Base-by-base conservation (phyloP, 2,888 invertebrate species). In the Synanthedon andrenaeformis region DNA sequence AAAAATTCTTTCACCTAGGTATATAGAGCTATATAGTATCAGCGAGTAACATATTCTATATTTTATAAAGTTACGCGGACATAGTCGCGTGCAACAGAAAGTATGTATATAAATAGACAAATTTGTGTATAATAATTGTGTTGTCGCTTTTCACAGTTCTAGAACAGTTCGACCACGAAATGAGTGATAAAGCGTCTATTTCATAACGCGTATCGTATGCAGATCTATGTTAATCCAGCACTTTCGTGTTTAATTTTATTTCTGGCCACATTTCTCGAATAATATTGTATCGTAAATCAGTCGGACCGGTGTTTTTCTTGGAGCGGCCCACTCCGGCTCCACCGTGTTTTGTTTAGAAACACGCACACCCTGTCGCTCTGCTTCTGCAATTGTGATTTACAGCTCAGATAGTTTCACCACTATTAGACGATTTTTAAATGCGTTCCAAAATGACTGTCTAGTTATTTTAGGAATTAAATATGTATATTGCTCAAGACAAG, bases 231-330 rank as follows among this genome's bases (percentile, higher is more conserved):
- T 56, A 78, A 77, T 77, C 73, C 69, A 64, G 66, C 67, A 73
- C 76, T 79, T 79, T 76, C 74, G 70, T 67, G 71, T 81, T 77
- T 76, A 78, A 80, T 77, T 82, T 83, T 82, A 84, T 80, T 79
- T 77, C 71, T 72, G 75, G 78, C 79, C 72, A 76, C 79, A 82
- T 83, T 81, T 80, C 79, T 82, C 70, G 78, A 78, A 82, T 82
- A 76, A 81, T 82, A 79, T 82, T 78, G 82, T 82, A 76, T 79
- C 81, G 80, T 87, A 86, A 87, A 86, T 86, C 86, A 83, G 84
- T 78, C 82, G 74, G 69, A 50, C 64, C 71, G 62, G 73, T 87
- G 84, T 87, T 86, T 84, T 84, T 85, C 85, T 86, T 86, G 85
- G 85, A 79, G 76, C 76, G 68, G 69, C 65, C 67, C 64, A 62